phyloP scores from a whole-genome alignment of 2,113 vertebrate species.

The Axis porcinus region DNA sequence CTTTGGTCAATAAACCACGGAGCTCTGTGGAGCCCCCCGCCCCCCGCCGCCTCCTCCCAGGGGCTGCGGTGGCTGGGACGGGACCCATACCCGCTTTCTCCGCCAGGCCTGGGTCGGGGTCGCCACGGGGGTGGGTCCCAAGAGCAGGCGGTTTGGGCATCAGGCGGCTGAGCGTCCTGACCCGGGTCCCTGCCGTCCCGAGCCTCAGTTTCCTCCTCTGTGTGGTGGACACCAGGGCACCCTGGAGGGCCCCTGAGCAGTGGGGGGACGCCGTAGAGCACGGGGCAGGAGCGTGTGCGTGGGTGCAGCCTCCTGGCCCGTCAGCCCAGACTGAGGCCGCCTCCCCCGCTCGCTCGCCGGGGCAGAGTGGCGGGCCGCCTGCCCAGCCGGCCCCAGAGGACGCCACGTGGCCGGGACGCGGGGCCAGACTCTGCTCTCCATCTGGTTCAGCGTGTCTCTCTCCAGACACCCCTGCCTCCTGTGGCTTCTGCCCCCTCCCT shows the following conservation, averaged over 20 bases:
- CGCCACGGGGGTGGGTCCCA: fast-evolving
- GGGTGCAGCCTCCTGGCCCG: fast-evolving
- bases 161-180: fast-evolving
- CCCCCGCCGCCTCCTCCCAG: conserved; percentile 40
- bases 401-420: neutral
- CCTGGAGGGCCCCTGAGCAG: fast-evolving
- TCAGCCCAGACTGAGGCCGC: neutral
- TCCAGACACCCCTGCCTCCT: neutral
- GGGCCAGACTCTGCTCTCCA: conserved; percentile 38
- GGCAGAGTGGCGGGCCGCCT: neutral
- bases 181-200: fast-evolving
- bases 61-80: neutral
- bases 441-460: neutral
- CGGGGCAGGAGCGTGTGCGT: fast-evolving
- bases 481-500: neutral
- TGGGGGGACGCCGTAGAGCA: fast-evolving
- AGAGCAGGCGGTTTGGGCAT: neutral
- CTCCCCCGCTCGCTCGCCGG: fast-evolving
- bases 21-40: conserved; percentile 67
- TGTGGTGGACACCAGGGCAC: neutral
- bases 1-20: conserved; percentile 80
- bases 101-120: neutral
- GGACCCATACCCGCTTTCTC: neutral
- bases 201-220: neutral
- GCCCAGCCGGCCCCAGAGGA: neutral